Percentiles rank a stretch among this genome's conserved stretches.
phyloP scores from a whole-genome alignment of 2,888 invertebrate species.

The Penaeus monodon region DNA sequence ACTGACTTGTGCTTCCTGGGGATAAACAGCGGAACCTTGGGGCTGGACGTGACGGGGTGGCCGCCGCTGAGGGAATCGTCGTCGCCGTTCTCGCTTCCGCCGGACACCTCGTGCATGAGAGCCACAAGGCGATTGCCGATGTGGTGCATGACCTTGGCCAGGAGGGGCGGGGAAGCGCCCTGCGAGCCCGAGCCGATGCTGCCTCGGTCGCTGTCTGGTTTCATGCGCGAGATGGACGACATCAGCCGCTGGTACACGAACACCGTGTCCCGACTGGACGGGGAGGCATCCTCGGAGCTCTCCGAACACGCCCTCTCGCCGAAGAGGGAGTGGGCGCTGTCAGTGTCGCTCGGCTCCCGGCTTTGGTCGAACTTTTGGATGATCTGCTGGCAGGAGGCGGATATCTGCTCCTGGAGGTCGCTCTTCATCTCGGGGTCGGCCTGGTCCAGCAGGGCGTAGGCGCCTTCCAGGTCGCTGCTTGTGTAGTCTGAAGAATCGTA shows the following conservation, averaged over 20 bases:
- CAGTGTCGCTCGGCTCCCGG: constrained; percentile 63
- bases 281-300: constrained; percentile 56
- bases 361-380: constrained; percentile 84
- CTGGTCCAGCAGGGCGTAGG: constrained; percentile 65
- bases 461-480: constrained; percentile 81
- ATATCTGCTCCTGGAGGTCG: constrained; percentile 83
- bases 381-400: constrained; percentile 88
- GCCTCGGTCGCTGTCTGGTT: constrained; percentile 72
- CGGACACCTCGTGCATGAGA: constrained; percentile 88
- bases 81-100: constrained; percentile 77
- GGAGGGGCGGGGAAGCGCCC: constrained; percentile 83
- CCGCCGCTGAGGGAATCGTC: constrained; percentile 64
- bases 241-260: constrained; percentile 89
- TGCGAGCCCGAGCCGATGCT: constrained; percentile 71
- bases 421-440: constrained; percentile 66
- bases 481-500: constrained; percentile 94
- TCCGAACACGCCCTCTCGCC: constrained; percentile 58
- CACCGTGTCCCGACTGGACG: constrained; percentile 79
- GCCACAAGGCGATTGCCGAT: constrained; percentile 89
- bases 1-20: constrained; percentile 52
- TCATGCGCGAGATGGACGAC: constrained; percentile 79
- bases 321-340: constrained; percentile 60
- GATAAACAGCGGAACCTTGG: constrained; percentile 58
- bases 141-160: constrained; percentile 92
- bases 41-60: constrained; percentile 60